These are phyloP conservation scores for Tinamus major DNA, from an alignment of 2,797 vertebrate genomes.

Conservation along the genomic window DNA sequence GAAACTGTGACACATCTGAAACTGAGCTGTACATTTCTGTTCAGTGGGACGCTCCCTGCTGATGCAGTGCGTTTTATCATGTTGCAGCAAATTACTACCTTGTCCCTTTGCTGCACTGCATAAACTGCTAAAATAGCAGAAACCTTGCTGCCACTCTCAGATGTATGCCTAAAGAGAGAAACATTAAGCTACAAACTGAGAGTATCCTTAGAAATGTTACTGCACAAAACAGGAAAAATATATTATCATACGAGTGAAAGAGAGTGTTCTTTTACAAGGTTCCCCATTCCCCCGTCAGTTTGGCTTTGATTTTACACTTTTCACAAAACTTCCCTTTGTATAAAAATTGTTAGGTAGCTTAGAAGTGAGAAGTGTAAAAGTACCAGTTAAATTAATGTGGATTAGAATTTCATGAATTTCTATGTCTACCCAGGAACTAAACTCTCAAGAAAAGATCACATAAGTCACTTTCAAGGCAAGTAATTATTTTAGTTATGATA, in stretches of 20 bases:
- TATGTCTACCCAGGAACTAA: not conserved
- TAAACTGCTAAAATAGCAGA: not conserved
- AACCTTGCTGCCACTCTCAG: not conserved
- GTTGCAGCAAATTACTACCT: conserved; percentile 22
- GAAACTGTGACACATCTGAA: not conserved
- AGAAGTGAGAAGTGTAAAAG: not conserved
- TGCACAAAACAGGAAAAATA: not conserved
- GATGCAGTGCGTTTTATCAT: not conserved
- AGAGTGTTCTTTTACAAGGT: not conserved
- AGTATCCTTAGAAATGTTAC: not conserved
- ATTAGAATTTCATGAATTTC: not conserved
- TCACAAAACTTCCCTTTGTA: not conserved
- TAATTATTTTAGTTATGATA: not conserved
- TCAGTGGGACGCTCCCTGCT: not conserved
- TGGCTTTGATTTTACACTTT: not conserved
- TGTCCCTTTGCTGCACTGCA: not conserved
- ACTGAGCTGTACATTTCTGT: not conserved
- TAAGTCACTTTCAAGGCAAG: not conserved
- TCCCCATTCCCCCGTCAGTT: not conserved
- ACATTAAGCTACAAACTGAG: not conserved
- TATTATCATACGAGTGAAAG: not conserved
- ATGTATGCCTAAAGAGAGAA: not conserved
- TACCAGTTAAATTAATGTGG: not conserved
- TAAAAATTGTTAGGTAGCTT: not conserved
- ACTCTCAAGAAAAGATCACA: not conserved